Evolutionary conservation across 2,113 vertebrate species (phyloP), one percentile per base, ranked within the genome.

Genomic region (Cnemophilus loriae): DNA sequence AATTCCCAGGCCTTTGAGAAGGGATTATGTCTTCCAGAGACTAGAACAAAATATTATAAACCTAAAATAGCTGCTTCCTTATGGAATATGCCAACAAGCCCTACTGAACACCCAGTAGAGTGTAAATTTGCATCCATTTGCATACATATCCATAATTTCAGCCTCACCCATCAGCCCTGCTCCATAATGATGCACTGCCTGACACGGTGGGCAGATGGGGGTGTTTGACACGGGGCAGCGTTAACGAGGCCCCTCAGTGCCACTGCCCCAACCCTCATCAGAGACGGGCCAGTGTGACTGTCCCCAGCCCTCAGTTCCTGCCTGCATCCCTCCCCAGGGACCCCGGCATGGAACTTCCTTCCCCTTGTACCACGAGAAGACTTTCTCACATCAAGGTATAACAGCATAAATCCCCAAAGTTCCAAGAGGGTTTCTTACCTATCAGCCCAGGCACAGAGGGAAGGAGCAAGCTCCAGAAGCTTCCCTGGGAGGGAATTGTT

Each of bases 51-150:
- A 82, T 64, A 94, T 41, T 82, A 93, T 88, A 93, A 89, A 86
- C 89, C 84, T 92, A 93, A 94, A 93, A 95, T 96, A 94, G 87
- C 95, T 93, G 44, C 84, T 86, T 90, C 90, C 90, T 92, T 92
- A 80, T 75, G 76, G 93, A 90, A 91, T 87, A 95, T 47, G 78
- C 87, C 89, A 93, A 94, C 63, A 42, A 79, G 69, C 77, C 70
- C 75, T 83, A 61, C 87, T 83, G 94, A 90, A 95, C 84, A 89
- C 83, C 74, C 88, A 90, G 79, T 0, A 87, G 94, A 82, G 75
- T 44, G 87, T 44, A 71, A 94, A 87, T 93, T 85, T 95, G 67
- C 91, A 95, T 92, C 56, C 8, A 93, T 94, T 67, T 96, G 52
- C 90, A 96, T 89, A 19, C 44, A 90, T 95, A 86, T 95, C 60